phyloP scores from a whole-genome alignment of 1,140 invertebrate species.

The Stegodyphus mimosarum region DNA sequence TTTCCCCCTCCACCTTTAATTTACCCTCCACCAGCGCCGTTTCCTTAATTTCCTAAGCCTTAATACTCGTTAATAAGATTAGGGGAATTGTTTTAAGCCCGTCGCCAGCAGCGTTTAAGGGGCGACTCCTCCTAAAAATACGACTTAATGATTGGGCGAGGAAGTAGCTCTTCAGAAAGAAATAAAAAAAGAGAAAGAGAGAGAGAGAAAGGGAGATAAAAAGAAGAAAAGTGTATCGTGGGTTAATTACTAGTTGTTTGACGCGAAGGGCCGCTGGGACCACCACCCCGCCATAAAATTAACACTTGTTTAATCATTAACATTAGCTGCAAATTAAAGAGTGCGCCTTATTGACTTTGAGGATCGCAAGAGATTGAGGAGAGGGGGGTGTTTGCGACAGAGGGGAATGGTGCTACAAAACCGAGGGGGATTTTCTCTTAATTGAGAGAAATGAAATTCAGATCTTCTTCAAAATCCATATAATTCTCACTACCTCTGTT shows the following conservation, averaged over 20 bases:
- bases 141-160: slow-evolving; percentile 54
- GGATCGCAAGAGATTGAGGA: slow-evolving; percentile 10
- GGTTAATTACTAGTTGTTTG: slow-evolving; percentile 60
- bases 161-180: neutral
- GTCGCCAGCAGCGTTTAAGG: slow-evolving; percentile 40
- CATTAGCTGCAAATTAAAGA: slow-evolving; percentile 60
- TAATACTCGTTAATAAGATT: slow-evolving; percentile 59
- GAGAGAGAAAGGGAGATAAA: neutral
- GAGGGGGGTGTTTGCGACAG: neutral
- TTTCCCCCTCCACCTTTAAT: slow-evolving; percentile 14
- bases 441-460: neutral
- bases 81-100: slow-evolving; percentile 56
- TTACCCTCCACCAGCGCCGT: slow-evolving; percentile 16
- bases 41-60: slow-evolving; percentile 56
- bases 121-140: slow-evolving; percentile 35
- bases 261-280: slow-evolving; percentile 32
- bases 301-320: slow-evolving; percentile 61
- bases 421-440: slow-evolving; percentile 23
- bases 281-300: slow-evolving; percentile 55
- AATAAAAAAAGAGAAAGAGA: neutral
- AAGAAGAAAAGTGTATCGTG: slow-evolving; percentile 56
- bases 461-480: no score
- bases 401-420: slow-evolving; percentile 6
- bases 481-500: no score
- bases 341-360: slow-evolving; percentile 56